Conservation (phyloP, 2,888 invertebrate genomes). For the Lasioglossum pauxillum region DNA sequence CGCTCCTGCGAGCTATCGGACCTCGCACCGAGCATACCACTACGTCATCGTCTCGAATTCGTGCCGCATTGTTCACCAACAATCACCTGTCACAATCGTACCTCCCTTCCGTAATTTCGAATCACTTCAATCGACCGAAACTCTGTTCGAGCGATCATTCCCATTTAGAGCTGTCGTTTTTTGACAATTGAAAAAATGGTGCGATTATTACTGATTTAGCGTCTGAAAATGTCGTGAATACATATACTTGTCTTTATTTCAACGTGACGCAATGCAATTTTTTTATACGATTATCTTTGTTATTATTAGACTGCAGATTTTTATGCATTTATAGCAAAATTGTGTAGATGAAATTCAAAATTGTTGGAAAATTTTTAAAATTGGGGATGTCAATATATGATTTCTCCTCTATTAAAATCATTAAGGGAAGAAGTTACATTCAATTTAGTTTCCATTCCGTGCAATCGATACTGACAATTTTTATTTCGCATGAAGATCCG, state of each 20-base stretch:
- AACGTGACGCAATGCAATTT: background rate
- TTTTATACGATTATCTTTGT: background rate
- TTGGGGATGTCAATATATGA: too few relatives aligned
- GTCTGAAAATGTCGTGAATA: background rate
- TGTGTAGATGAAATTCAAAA: too few relatives aligned
- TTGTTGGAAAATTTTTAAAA: too few relatives aligned
- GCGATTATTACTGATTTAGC: background rate
- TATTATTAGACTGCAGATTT: too few relatives aligned
- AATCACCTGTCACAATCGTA: slow-evolving; percentile 1
- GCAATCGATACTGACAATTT: too few relatives aligned
- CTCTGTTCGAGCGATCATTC: background rate
- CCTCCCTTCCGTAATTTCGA: background rate
- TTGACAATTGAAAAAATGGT: background rate
- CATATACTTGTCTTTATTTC: background rate
- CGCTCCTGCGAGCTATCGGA: slow-evolving; percentile 60
- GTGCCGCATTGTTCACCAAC: slow-evolving; percentile 1
- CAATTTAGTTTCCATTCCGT: too few relatives aligned
- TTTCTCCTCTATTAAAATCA: too few relatives aligned
- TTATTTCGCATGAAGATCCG: too few relatives aligned
- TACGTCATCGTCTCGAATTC: slow-evolving; percentile 54
- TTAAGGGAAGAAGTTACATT: too few relatives aligned
- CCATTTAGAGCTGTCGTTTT: background rate
- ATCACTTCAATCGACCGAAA: background rate
- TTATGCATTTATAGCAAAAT: too few relatives aligned
- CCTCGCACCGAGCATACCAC: slow-evolving; percentile 58